A percentile compares a stretch with the other conserved stretches of the same genome.
These are phyloP conservation scores for Ochropacha duplaris DNA, from an alignment of 2,888 invertebrate species.

Conservation along the genomic window DNA sequence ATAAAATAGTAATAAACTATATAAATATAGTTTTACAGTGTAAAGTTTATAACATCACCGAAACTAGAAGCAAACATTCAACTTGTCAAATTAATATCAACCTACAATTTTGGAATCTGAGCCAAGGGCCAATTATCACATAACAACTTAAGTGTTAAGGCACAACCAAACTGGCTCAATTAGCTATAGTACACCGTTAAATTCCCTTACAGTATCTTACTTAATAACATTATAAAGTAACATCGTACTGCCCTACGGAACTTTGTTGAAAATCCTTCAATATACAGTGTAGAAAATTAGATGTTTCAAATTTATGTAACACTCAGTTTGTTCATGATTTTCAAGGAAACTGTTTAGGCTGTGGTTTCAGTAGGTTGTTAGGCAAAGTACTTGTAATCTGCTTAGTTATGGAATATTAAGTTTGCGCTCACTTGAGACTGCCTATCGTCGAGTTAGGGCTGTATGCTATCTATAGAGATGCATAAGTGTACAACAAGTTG, in stretches of 20 bases:
- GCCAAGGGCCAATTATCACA: constrained; percentile 25
- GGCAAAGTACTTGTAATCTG: constrained; percentile 37
- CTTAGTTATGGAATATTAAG: constrained; percentile 59
- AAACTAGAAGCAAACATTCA: neutral
- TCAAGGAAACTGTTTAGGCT: constrained; percentile 5
- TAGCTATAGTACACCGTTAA: constrained; percentile 15
- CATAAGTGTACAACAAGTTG: neutral
- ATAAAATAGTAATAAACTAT: too few relatives aligned
- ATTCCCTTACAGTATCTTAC: constrained; percentile 23
- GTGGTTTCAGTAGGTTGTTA: constrained; percentile 14
- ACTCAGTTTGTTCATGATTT: neutral
- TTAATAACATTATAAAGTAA: constrained; percentile 32
- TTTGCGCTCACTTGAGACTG: constrained; percentile 35
- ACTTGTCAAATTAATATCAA: neutral
- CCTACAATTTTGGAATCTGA: constrained; percentile 13
- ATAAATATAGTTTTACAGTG: too few relatives aligned
- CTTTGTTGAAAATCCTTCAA: constrained; percentile 19
- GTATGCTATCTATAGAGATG: neutral
- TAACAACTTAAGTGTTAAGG: constrained; percentile 25
- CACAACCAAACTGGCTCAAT: constrained; percentile 23
- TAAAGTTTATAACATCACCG: neutral
- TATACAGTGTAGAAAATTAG: constrained; percentile 8
- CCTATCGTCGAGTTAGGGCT: neutral
- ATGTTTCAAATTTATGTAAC: neutral
- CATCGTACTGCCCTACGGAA: constrained; percentile 28